Base-by-base conservation (phyloP, 92 coral and sea anemone genomes). In the Epizoanthus scotinus region DNA sequence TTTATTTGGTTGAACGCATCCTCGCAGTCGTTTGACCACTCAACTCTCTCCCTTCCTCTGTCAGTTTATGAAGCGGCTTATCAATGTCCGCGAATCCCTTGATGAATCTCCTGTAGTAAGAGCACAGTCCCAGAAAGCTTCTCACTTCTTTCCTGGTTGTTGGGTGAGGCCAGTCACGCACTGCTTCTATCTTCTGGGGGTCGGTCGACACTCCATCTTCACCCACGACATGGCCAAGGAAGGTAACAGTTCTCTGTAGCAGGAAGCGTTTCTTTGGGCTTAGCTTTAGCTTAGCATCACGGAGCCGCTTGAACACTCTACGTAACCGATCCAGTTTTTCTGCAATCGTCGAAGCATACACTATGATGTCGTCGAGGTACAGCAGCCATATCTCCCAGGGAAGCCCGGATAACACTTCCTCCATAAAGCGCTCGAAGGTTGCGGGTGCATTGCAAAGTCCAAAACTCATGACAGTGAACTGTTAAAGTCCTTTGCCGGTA, bases 321-420 rank as follows among this genome's bases (percentile, higher is more conserved):
- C 17, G 74, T 15, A 81, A 78, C 34, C 68, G 63, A 3, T 67
- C 63, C 31, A 53, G 10, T 24, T 73, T 70, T 21, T 40, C 62
- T 0, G 36, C 42, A 50, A 80, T 69, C 19, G 68, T 71, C 4
- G 42, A 26, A 1, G 81, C 89, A 22, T 56, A 75, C 3, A 86
- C 80, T 5, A 79, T 85, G 19, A 84, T 36, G 69, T 84, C 88
- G 54, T 84, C 88, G 2, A 75, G 83, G 54, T 84, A 85, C 44
- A 65, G 60, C n/a, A 86, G 27, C 5, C 81, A 71, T 18, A 73
- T 20, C 36, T 71, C 70, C 82, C 82, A 86, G 2, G 73, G 82
- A 2, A 86, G 70, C 18, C 57, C 73, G 0, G 70, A 42, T 3
- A 86, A 62, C 8, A 86, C 89, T 6, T 7, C 25, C 25, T 73